These are phyloP conservation scores for Leptinotarsa juncta DNA, from an alignment of 2,888 invertebrate genomes.

Conservation along the genomic window DNA sequence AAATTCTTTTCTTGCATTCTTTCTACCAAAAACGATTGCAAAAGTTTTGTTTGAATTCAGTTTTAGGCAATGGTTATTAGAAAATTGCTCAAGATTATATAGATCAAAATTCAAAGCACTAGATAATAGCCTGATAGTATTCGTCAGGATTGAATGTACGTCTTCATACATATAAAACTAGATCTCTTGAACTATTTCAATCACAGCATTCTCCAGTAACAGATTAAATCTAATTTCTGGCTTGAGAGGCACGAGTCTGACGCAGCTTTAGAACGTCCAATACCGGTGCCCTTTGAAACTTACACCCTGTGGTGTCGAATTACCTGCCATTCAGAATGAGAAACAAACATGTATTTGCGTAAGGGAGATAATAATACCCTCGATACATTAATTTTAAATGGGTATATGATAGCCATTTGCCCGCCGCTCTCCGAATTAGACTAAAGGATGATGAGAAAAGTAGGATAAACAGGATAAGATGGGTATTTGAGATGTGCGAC, in stretches of 20 bases:
- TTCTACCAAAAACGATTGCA: too few relatives aligned
- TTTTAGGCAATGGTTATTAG: too few relatives aligned
- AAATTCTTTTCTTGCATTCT: too few relatives aligned
- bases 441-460: conserved; percentile 22
- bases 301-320: conserved; percentile 41
- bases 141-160: too few relatives aligned
- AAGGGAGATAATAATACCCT: conserved; percentile 29
- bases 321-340: conserved; percentile 36
- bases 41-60: too few relatives aligned
- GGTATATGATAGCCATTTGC: conserved; percentile 40
- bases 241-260: conserved; percentile 21
- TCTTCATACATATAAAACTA: not conserved
- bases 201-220: not conserved
- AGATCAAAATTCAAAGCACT: too few relatives aligned
- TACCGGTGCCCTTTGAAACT: conserved; percentile 38
- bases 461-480: conserved; percentile 19
- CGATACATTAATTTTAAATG: conserved; percentile 40
- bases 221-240: conserved; percentile 18
- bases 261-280: not conserved
- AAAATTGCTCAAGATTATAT: too few relatives aligned
- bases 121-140: too few relatives aligned
- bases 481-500: conserved; percentile 14
- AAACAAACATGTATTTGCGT: conserved; percentile 38
- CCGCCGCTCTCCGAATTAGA: conserved; percentile 25
- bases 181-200: not conserved